Conservation (phyloP, 2,888 invertebrate species). For the Orthonevra nobilis region DNA sequence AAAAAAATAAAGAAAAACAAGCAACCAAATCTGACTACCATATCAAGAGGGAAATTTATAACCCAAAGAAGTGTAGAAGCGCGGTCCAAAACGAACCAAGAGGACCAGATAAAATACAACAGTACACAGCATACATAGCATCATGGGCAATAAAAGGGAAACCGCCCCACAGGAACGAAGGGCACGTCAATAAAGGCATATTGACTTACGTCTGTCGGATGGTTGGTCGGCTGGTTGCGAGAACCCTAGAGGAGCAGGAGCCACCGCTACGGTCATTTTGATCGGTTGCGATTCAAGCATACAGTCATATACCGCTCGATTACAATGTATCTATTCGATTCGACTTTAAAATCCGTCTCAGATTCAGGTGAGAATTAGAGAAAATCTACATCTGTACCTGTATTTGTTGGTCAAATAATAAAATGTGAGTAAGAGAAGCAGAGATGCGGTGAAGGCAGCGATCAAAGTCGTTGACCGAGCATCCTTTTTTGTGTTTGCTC, state of each 20-base stretch:
- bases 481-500: conserved; percentile 46
- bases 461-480: conserved; percentile 64
- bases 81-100: conserved; percentile 19
- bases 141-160: conserved; percentile 62
- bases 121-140: too few species aligned
- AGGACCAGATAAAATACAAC: conserved; percentile 53
- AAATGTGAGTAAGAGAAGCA: not conserved
- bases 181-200: conserved; percentile 67
- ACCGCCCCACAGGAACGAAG: conserved; percentile 56
- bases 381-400: too few species aligned
- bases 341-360: conserved; percentile 55
- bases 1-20: conserved; percentile 65
- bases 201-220: conserved; percentile 53
- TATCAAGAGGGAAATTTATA: conserved; percentile 68
- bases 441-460: not conserved
- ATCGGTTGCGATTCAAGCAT: conserved; percentile 28
- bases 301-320: conserved; percentile 7
- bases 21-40: conserved; percentile 70
- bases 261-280: conserved; percentile 57
- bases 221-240: conserved; percentile 15
- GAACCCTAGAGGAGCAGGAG: conserved; percentile 20
- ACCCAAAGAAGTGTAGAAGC: conserved; percentile 65
- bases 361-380: conserved; percentile 60
- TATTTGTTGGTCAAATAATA: conserved; percentile 57
- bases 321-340: conserved; percentile 55